These are phyloP conservation scores for Ianthella basta DNA, from an alignment of 37 sponge, comb jelly and placozoan genomes.

Conservation along the genomic window DNA sequence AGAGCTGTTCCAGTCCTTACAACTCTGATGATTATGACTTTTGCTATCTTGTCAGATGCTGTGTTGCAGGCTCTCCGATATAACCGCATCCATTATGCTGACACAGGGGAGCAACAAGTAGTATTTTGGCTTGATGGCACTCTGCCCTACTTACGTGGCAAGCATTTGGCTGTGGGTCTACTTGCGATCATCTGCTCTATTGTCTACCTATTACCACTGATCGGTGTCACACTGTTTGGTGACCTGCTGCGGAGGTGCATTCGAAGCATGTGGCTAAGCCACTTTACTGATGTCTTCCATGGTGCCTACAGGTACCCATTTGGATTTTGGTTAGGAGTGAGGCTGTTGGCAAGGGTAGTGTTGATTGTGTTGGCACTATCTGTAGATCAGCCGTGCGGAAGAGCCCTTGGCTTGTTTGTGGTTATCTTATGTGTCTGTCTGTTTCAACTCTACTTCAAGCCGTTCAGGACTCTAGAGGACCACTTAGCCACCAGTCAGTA, in stretches of 20 bases:
- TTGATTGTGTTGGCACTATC: neutral
- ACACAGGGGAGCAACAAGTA: neutral
- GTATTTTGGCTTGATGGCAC: neutral
- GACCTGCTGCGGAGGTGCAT: neutral
- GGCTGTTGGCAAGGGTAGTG: neutral
- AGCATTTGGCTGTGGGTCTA: constrained; percentile 21
- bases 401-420: neutral
- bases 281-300: constrained; percentile 23
- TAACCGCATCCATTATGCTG: neutral
- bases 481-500: neutral
- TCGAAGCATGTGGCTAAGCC: constrained; percentile 7
- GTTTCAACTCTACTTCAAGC: neutral
- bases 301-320: constrained; percentile 12
- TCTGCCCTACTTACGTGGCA: constrained; percentile 9
- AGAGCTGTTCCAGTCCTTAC: constrained; percentile 27
- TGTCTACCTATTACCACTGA: constrained; percentile 6
- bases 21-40: constrained; percentile 33
- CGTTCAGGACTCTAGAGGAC: neutral
- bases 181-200: neutral
- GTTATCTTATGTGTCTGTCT: neutral
- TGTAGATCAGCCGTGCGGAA: neutral
- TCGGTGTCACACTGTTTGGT: neutral
- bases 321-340: constrained; percentile 27
- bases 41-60: neutral
- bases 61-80: neutral